phyloP scores from a whole-genome alignment of 2,797 vertebrate species.

The Siniperca scherzeri region DNA sequence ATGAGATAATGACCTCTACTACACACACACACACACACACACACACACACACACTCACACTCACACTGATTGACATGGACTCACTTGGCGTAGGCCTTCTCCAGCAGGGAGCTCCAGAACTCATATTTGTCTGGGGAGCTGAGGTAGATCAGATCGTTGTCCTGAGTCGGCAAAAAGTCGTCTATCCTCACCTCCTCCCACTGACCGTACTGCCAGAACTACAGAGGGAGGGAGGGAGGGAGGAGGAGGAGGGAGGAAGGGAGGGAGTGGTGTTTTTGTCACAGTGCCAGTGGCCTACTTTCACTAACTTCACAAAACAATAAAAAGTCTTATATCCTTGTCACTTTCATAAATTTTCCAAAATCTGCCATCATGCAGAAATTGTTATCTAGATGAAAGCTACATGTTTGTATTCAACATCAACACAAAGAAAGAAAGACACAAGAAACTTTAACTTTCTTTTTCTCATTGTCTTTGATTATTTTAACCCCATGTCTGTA shows the following conservation, averaged over 20 bases:
- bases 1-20: background rate
- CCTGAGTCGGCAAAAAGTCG: slow-evolving; percentile 81
- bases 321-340: background rate
- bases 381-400: background rate
- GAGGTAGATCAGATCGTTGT: slow-evolving; percentile 79
- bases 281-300: background rate
- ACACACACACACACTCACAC: background rate
- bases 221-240: background rate
- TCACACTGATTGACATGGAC: slow-evolving; percentile 21
- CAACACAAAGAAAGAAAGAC: too few species aligned
- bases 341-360: background rate
- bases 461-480: background rate
- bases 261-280: background rate
- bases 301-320: background rate
- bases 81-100: slow-evolving; percentile 90
- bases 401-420: background rate
- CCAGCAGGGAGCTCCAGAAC: slow-evolving; percentile 89
- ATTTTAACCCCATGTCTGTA: background rate
- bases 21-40: background rate
- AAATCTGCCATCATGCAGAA: background rate
- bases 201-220: slow-evolving; percentile 89
- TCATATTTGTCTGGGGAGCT: slow-evolving; percentile 78
- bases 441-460: background rate
- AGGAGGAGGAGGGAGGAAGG: background rate
- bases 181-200: slow-evolving; percentile 85